phyloP scores from a whole-genome alignment of 2,113 vertebrate species.

The Albula glossodonta region DNA sequence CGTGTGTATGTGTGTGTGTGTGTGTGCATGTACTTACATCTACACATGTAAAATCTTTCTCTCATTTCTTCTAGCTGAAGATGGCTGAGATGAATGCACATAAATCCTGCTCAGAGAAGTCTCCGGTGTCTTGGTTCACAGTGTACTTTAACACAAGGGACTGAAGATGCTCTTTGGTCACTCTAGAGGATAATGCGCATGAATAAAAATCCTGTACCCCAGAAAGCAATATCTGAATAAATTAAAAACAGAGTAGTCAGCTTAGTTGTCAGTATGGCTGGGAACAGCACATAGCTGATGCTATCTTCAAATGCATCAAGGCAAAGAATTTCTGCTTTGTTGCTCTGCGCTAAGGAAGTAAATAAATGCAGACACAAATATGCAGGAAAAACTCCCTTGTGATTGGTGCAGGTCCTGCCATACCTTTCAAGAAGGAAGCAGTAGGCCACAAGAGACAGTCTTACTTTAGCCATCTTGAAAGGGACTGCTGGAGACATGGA shows the following conservation, averaged over 20 bases:
- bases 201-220: neutral
- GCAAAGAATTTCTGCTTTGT: neutral
- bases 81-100: neutral
- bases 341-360: neutral
- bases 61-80: neutral
- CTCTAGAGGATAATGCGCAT: neutral
- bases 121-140: neutral
- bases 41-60: neutral
- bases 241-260: constrained; percentile 8
- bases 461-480: neutral
- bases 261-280: neutral
- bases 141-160: neutral
- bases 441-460: neutral
- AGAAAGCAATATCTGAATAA: neutral
- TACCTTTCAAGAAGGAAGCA: neutral
- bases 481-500: neutral
- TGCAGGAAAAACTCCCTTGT: neutral
- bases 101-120: neutral
- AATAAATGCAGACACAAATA: neutral
- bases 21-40: neutral
- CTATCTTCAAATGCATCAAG: neutral
- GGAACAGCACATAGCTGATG: neutral
- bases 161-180: neutral
- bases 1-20: constrained; percentile 28
- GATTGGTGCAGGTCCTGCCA: neutral